Conservation (phyloP, 2,888 invertebrate genomes). For the Arrhopalites spinosus region DNA sequence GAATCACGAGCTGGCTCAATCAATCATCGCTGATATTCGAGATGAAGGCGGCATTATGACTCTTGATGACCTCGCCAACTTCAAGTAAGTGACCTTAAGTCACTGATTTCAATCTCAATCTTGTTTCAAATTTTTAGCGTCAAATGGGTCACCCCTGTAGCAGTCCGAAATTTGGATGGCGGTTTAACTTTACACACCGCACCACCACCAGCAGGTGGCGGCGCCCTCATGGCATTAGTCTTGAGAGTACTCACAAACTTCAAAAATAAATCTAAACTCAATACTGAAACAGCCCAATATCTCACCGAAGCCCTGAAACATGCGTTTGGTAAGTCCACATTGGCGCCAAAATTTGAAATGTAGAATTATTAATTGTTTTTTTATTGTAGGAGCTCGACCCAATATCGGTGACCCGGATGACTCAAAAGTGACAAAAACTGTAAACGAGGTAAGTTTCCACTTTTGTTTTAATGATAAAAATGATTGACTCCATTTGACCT, state of each 20-base stretch:
- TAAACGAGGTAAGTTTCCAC: not conserved
- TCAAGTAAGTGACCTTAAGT: constrained; percentile 65
- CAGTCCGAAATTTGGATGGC: constrained; percentile 43
- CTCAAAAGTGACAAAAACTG: not conserved
- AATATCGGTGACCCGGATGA: constrained; percentile 75
- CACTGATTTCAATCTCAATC: too few species aligned
- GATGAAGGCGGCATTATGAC: constrained; percentile 76
- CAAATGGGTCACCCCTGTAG: constrained; percentile 29
- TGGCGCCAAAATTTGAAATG: too few species aligned
- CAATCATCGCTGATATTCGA: constrained; percentile 61
- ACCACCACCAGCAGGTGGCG: constrained; percentile 63
- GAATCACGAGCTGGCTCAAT: constrained; percentile 58
- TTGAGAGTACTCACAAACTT: constrained; percentile 57
- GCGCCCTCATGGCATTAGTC: constrained; percentile 61
- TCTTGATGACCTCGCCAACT: constrained; percentile 74
- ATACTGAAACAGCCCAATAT: constrained; percentile 72
- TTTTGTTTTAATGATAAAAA: too few species aligned
- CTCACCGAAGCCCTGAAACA: constrained; percentile 88
- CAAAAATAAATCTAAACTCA: not conserved
- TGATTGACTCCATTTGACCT: too few species aligned
- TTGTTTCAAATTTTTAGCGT: constrained; percentile 24
- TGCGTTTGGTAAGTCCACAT: constrained; percentile 83
- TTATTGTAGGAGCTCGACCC: constrained; percentile 69
- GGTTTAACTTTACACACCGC: constrained; percentile 60
- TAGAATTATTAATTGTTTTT: too few species aligned